Conservation (phyloP, 2,888 invertebrate genomes). For the Bombyx huttoni region DNA sequence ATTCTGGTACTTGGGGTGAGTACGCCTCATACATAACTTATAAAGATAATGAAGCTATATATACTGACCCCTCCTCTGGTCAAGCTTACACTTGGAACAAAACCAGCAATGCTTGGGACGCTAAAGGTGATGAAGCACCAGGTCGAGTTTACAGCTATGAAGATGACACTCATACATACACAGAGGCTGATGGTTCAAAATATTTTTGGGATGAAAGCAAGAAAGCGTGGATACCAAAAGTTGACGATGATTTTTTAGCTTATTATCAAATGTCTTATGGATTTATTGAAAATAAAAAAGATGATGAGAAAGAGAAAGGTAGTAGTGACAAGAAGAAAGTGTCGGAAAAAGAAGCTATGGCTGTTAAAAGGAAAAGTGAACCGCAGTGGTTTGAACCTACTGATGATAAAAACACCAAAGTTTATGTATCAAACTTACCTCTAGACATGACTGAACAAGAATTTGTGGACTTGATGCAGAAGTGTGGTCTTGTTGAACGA, state of each 20-base stretch:
- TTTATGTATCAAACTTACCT: conserved; percentile 96
- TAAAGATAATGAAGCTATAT: conserved; percentile 78
- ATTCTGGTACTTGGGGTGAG: conserved; percentile 34
- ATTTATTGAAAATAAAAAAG: conserved; percentile 76
- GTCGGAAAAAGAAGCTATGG: conserved; percentile 50
- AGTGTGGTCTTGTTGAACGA: conserved; percentile 95
- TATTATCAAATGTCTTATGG: conserved; percentile 96
- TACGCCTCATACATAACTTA: conserved; percentile 77
- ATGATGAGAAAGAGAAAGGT: conserved; percentile 29
- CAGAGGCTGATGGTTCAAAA: conserved; percentile 88
- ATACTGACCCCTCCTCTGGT: conserved; percentile 80
- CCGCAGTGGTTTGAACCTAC: conserved; percentile 94
- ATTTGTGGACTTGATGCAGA: conserved; percentile 93
- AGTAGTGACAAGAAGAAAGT: conserved; percentile 38
- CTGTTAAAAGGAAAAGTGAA: conserved; percentile 68
- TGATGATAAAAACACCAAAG: conserved; percentile 89
- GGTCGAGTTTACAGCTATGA: conserved; percentile 77
- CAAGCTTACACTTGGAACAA: conserved; percentile 78
- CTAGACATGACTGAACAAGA: conserved; percentile 89
- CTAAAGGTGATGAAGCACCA: conserved; percentile 38
- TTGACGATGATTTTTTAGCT: conserved; percentile 97
- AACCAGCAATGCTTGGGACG: conserved; percentile 62
- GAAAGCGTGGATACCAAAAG: conserved; percentile 96
- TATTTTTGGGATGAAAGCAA: conserved; percentile 93
- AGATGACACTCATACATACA: conserved; percentile 84